phyloP scores from a whole-genome alignment of 1,140 invertebrate species.

The Trichonephila inaurata region DNA sequence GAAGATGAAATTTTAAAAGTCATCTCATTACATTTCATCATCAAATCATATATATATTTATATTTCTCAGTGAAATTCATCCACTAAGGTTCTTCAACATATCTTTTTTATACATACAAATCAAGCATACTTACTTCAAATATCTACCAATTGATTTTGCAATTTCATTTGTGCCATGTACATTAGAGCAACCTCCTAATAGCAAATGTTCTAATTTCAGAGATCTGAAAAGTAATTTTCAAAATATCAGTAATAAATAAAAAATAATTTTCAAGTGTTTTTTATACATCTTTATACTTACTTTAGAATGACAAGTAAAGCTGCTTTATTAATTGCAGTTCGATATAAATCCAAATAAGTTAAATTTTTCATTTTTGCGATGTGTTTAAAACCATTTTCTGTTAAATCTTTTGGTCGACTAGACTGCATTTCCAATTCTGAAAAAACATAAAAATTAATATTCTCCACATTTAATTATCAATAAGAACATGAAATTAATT shows the following conservation, averaged over 20 bases:
- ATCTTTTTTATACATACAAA: too few relatives aligned
- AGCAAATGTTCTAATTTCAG: slow-evolving; percentile 80
- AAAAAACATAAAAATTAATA: slow-evolving; percentile 46
- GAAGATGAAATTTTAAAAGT: too few relatives aligned
- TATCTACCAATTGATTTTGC: slow-evolving; percentile 78
- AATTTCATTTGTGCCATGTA: slow-evolving; percentile 79
- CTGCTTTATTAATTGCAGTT: slow-evolving; percentile 82
- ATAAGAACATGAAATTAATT: too few relatives aligned
- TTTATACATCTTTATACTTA: slow-evolving; percentile 22
- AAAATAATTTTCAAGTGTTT: not conserved
- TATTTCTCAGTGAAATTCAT: too few relatives aligned
- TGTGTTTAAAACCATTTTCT: slow-evolving; percentile 83
- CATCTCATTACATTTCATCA: too few relatives aligned
- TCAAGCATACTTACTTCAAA: slow-evolving; percentile 78
- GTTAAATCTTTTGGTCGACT: slow-evolving; percentile 83
- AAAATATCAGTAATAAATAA: not conserved
- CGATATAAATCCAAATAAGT: slow-evolving; percentile 89
- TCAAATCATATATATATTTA: too few relatives aligned
- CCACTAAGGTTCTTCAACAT: too few relatives aligned
- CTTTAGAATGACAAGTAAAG: slow-evolving; percentile 54
- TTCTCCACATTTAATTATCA: too few relatives aligned
- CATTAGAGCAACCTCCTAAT: slow-evolving; percentile 79
- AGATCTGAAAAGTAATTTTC: slow-evolving; percentile 78
- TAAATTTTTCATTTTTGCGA: slow-evolving; percentile 85
- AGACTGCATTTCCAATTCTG: slow-evolving; percentile 86